These are phyloP conservation scores for Mythimna ferrago DNA, from an alignment of 2,888 invertebrate species.

Conservation along the genomic window DNA sequence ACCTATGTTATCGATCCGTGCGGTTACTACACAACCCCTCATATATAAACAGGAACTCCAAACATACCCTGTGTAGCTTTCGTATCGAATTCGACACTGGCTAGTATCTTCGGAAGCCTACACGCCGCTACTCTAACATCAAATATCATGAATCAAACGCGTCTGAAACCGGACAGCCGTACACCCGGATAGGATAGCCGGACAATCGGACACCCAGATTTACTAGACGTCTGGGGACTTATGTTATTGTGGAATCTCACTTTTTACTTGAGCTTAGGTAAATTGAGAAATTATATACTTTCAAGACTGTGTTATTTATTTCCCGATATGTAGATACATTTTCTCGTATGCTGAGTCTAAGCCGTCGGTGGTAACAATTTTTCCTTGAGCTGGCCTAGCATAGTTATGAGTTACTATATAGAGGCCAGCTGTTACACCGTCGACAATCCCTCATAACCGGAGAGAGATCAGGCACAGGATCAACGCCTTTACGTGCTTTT, in stretches of 20 bases:
- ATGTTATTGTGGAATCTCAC: conserved; percentile 12
- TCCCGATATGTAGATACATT: no score
- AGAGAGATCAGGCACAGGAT: no score
- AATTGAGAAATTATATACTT: conserved; percentile 2
- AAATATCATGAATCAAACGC: conserved; percentile 73
- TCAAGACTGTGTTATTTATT: no score
- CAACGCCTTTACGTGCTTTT: no score
- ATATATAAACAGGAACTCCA: conserved; percentile 4
- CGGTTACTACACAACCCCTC: background rate
- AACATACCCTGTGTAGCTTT: conserved; percentile 1
- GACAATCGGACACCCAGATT: conserved; percentile 40
- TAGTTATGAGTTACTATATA: no score
- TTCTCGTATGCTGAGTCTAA: no score
- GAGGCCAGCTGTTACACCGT: no score
- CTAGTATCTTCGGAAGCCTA: conserved; percentile 33
- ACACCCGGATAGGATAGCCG: conserved; percentile 34
- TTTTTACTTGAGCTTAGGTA: conserved; percentile 22
- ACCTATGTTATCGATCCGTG: background rate
- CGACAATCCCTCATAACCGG: no score
- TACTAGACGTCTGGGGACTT: conserved; percentile 28
- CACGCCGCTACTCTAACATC: conserved; percentile 63
- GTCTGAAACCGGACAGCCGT: conserved; percentile 52
- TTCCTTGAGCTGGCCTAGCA: no score
- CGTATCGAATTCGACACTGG: conserved; percentile 25
- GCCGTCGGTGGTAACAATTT: no score